phyloP scores from a whole-genome alignment of 2,113 vertebrate genomes.

The Poecile atricapillus region DNA sequence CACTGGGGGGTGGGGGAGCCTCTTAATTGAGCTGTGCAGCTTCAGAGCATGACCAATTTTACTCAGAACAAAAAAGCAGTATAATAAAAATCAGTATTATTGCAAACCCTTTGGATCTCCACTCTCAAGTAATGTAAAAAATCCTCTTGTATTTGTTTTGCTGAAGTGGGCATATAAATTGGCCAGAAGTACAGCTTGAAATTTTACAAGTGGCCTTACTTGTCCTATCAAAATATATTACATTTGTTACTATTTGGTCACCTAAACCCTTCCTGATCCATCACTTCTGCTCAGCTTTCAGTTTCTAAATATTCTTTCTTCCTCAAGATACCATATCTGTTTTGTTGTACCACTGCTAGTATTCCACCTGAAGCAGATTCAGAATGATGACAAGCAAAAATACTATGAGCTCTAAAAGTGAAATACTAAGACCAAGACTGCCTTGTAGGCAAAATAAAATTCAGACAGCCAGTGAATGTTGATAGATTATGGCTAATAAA shows the following conservation, averaged over 20 bases:
- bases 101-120: neutral
- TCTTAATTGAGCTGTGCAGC: neutral
- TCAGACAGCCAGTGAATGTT: neutral
- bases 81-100: neutral
- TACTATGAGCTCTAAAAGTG: neutral
- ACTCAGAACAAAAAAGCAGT: neutral
- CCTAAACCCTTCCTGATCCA: neutral
- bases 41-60: neutral
- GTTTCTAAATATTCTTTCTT: neutral
- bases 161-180: neutral
- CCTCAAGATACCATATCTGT: neutral
- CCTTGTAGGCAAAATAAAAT: neutral
- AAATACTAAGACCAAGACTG: neutral
- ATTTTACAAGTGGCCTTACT: neutral
- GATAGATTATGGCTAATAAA: neutral
- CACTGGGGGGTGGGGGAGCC: neutral
- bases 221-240: neutral
- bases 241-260: neutral
- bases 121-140: neutral
- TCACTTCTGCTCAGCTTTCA: neutral
- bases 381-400: neutral
- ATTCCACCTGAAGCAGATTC: neutral
- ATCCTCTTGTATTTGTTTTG: neutral
- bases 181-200: neutral
- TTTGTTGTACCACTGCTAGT: neutral